Base-by-base conservation (phyloP, 2,888 invertebrate genomes). In the Chamaedrilus cognettii region DNA sequence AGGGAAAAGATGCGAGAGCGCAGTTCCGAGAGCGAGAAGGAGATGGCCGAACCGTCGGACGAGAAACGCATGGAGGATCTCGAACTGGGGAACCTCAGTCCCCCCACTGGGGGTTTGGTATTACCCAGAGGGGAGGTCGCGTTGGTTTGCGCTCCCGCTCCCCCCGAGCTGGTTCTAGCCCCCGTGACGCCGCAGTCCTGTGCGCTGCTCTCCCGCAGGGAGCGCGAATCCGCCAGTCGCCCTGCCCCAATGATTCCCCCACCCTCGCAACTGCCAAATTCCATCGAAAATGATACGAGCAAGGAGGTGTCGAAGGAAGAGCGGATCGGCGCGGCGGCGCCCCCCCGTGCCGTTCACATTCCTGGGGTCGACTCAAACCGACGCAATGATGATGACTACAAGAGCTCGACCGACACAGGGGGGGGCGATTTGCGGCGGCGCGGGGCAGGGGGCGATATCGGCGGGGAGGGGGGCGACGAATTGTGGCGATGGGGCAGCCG, bases 21-120 rank as follows among this genome's bases (percentile, higher is more conserved):
- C 19, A 57, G 35, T 7, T 60, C 62, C 0, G 71, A 71, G 7
- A 65, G 67, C 19, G 72, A 72, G 49, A 72, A 72, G 55, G 72
- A 72, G 26, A 55, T 52, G 5, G 72, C 69, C 5, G 72, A 72
- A 23, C 35, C 65, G 2, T 71, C 70, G 26, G 67, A 65, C 2
- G 56, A 64, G 51, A 72, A 72, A 52, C 52, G 62, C 26, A 52
- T 51, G 35, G 72, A 72, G 52, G 72, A 72, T 33, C 35, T 56
- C n/a, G 70, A 72, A 42, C 52, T 72, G n/a, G 70, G 61, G 23
- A 66, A 56, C 42, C 42, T 66, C 35, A 55, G 35, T n/a, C 55
- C 56, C 7, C 56, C 62, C n/a, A 55, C 57, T 28, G 33, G 58
- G 28, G 55, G 26, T 28, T 35, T 23, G 7, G 34, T 59, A 19